Base-by-base conservation (phyloP, 2,113 vertebrate species). In the Stegastes partitus region DNA sequence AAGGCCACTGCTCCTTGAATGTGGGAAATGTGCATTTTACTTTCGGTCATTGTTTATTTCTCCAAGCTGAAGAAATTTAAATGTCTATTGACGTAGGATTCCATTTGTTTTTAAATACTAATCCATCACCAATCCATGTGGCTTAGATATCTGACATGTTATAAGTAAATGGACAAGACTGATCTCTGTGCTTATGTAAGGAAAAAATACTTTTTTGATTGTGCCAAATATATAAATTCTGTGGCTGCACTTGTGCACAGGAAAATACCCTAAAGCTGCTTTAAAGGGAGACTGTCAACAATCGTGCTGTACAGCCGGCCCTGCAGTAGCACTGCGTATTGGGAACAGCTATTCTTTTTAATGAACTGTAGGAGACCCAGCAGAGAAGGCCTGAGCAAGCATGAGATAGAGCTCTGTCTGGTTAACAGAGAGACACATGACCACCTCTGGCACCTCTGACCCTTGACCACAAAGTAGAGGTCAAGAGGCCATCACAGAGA, bases 151-250 rank as follows among this genome's bases (percentile, higher is more conserved):
- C 62, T 49, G 42, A 74, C 26, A 18, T 81, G 65, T 37, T 81
- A 21, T 69, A 61, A 65, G 81, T 86, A 81, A 79, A 85, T 67
- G 75, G 87, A 86, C 63, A 68, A 54, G 54, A 71, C 50, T 68
- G 63, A 86, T 79, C 81, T 89, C 42, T 81, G 55, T 80, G 72
- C 56, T 80, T 79, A 76, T 85, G 47, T 75, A 50, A 77, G 85
- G 85, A 81, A 50, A 79, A 45, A 69, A 39, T 71, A 11, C 56
- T 79, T 57, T 90, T 90, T 87, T 91, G 65, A 92, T 92, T 91
- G 92, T 94, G 93, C 92, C 94, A 95, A 94, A 94, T 91, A 84
- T 88, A 84, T 81, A 57, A 74, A 79, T 89, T 81, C 62, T 90
- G 86, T 87, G 83, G 85, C 89, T 90, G 77, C 87, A 69, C 57